Base-by-base conservation (phyloP, 1,140 invertebrate genomes). In the Drosophila leontia region DNA sequence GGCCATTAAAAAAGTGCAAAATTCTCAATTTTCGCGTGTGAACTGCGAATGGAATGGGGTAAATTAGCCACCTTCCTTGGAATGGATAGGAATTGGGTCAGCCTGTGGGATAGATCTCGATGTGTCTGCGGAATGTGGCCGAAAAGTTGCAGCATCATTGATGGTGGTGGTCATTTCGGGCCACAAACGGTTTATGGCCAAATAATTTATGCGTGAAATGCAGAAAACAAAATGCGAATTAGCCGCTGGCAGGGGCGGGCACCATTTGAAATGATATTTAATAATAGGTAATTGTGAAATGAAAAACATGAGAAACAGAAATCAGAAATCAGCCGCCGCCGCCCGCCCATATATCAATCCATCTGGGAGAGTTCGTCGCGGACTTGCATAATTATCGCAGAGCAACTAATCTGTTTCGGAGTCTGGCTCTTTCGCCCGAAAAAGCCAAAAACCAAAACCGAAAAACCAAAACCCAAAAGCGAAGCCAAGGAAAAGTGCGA, bases 211-310 rank as follows among this genome's bases (percentile, higher is more conserved):
- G 68, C 84, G 74, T 84, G 79, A 85, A 84, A 84, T 83, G 81
- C 82, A 74, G 75, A 64, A 71, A 80, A 53, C 79, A 87, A 86
- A 88, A 88, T 67, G 80, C 59, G 57, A 78, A 75, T 72, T 65
- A 60, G 75, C 60, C 48, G 19, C 41, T 48, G 68, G 60, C 61
- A 39, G 50, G 68, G 78, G 78, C 64, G 60, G 71, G 47, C 60
- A 64, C 64, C 69, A 86, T 79, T 86, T 72, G 59, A 87, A 90
- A 84, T 87, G 85, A 88, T 88, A 84, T 88, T 88, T 87, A 87
- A 87, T 87, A 88, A 83, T 80, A 45, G 72, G 64, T 71, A 86
- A 82, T 86, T 86, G 75, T 82, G 82, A 86, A 86, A 86, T 82
- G 75, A 56, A 70, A 63, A 80, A 67, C 83, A 76, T 80, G 75